Percentiles rank a stretch among this genome's conserved stretches.
Conservation (phyloP, 2,888 invertebrate species). For the Pantelozetes paolii region DNA sequence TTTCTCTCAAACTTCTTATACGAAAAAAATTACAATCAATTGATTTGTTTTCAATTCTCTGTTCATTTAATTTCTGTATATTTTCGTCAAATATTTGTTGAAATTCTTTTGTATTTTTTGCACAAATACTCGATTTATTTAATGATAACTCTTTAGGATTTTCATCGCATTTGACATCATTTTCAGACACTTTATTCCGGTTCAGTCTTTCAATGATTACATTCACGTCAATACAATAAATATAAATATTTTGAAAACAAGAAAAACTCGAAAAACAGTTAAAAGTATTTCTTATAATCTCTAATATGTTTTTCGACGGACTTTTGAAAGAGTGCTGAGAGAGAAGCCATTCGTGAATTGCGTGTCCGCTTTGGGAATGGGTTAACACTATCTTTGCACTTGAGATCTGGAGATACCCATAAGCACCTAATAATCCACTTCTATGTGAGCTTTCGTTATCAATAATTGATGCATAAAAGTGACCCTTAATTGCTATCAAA, state of each 20-base stretch:
- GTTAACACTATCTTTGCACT: conserved; percentile 45
- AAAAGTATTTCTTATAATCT: not conserved
- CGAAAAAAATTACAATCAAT: not conserved
- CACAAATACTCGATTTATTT: not conserved
- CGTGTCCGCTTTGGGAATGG: conserved; percentile 46
- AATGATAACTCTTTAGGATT: not conserved
- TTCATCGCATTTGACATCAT: not conserved
- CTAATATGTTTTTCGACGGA: not conserved
- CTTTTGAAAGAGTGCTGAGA: conserved; percentile 29
- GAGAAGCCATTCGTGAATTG: conserved; percentile 47
- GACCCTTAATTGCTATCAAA: conserved; percentile 43
- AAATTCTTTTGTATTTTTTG: not conserved
- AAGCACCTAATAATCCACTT: conserved; percentile 46
- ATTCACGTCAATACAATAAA: conserved; percentile 18
- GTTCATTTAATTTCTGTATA: not conserved
- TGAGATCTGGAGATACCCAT: conserved; percentile 45
- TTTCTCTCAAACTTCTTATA: not conserved
- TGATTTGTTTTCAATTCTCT: not conserved
- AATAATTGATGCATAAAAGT: conserved; percentile 46
- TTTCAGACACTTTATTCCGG: not conserved
- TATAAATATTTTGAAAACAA: not conserved
- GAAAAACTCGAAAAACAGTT: not conserved
- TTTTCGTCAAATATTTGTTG: not conserved
- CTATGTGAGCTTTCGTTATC: conserved; percentile 46
- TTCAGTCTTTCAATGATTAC: not conserved